phyloP scores from a whole-genome alignment of 2,888 invertebrate species.

The Caenorhabditis becei region DNA sequence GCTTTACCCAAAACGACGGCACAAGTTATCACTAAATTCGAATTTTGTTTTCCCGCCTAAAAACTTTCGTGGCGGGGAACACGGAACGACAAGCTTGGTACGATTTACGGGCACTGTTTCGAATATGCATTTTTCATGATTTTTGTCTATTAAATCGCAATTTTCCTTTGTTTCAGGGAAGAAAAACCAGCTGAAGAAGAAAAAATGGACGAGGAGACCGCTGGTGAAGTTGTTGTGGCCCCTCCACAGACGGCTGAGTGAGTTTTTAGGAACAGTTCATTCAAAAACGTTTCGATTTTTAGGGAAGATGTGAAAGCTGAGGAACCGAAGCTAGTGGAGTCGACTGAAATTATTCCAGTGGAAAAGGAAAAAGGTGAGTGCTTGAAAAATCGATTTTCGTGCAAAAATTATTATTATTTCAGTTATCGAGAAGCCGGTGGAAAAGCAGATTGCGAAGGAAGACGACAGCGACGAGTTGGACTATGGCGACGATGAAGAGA shows the following conservation, averaged over 20 bases:
- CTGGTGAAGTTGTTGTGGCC: background rate
- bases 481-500: constrained; percentile 59
- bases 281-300: background rate
- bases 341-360: background rate
- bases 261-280: background rate
- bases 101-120: background rate
- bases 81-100: background rate
- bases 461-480: constrained; percentile 61
- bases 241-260: constrained; percentile 13
- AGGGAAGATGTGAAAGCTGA: constrained; percentile 9
- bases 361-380: constrained; percentile 18
- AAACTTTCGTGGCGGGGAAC: background rate
- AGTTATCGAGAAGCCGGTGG: constrained; percentile 4
- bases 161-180: constrained; percentile 11
- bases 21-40: no score
- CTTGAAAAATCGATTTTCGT: background rate
- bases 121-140: no score
- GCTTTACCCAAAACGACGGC: no score
- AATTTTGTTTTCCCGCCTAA: background rate
- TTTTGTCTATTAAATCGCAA: background rate
- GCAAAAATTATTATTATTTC: constrained; percentile 1
- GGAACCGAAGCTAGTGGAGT: constrained; percentile 26
- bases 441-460: constrained; percentile 8
- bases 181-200: constrained; percentile 9
- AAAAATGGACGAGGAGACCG: constrained; percentile 7